Evolutionary conservation across 2,797 vertebrate genomes (phyloP), one percentile per base, ranked within the genome.

Genomic region (Glyptemys insculpta): DNA sequence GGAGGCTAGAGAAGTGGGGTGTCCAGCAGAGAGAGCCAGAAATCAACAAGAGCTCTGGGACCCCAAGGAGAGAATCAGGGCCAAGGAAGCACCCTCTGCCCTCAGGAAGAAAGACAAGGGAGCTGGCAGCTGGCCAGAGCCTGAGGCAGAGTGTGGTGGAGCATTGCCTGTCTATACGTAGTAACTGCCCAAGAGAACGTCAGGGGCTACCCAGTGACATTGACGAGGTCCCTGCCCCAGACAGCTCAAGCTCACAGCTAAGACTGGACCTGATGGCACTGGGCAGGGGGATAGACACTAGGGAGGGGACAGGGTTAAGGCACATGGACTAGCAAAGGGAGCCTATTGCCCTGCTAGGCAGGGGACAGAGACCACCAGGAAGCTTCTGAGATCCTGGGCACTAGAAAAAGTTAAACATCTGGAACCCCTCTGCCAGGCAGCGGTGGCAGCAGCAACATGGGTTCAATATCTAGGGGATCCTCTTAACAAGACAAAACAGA

Each of bases 401-500:
- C 81, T 82, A 47, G 23, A 72, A 68, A 65, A 6, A 74, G 23
- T 74, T 44, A 44, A 74, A 21, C 2, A 2, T 25, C 11, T 7
- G 59, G 59, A 65, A 34, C 31, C 59, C 29, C 25, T 68, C 16
- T 72, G n/a, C n/a, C 65, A 37, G 19, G 34, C 18, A 10, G 10
- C 50, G 47, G 15, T 18, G 0, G 0, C 50, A 91, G 29, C 23
- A 31, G 50, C 6, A 29, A 16, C 53, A 12, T 3, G 37, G 31
- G 21, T 49, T 21, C 57, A 52, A 29, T 57, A 88, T 83, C 12
- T n/a, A 50, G 23, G 49, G 12, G 57, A 12, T 59, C 57, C 57
- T 59, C 27, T 31, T 15, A 14, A 59, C 12, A 14, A 59, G 29
- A 59, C 29, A 59, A 59, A 29, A 31, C 27, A 59, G 57, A 59